These are phyloP conservation scores for Sebastes kiyomatsui DNA, from an alignment of 2,797 vertebrate genomes.

Conservation along the genomic window DNA sequence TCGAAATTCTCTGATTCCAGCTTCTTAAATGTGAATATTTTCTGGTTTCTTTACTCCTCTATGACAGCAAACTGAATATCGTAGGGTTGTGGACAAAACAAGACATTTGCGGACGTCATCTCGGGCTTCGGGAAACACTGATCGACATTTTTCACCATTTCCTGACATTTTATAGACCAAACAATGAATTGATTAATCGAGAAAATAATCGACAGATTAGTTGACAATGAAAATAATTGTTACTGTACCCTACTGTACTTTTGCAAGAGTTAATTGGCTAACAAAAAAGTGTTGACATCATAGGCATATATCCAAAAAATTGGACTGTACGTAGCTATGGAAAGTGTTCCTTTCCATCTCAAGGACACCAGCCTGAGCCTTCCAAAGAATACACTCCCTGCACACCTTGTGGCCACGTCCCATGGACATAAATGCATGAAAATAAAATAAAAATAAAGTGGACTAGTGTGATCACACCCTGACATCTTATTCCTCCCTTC, in stretches of 20 bases:
- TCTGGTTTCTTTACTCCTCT: too few relatives aligned
- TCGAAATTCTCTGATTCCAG: fast-evolving
- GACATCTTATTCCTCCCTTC: background rate
- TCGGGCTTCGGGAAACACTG: too few relatives aligned
- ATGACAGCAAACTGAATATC: too few relatives aligned
- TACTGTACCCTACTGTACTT: background rate
- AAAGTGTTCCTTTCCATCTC: background rate
- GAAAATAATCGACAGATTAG: too few relatives aligned
- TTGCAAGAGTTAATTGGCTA: background rate
- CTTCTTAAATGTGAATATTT: too few relatives aligned
- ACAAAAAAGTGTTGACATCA: background rate
- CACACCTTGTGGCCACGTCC: background rate
- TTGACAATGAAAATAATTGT: too few relatives aligned
- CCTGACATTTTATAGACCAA: too few relatives aligned
- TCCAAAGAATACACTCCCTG: background rate
- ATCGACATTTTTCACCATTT: too few relatives aligned
- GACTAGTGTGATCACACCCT: background rate
- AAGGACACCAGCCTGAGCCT: background rate
- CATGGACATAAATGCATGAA: background rate
- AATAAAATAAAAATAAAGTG: background rate
- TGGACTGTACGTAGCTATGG: background rate
- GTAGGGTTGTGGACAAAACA: too few relatives aligned
- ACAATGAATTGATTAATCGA: too few relatives aligned
- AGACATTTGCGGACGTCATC: too few relatives aligned
- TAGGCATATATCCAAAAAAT: background rate